Evolutionary conservation across 2,888 invertebrate species (phyloP).

Genomic region (Poecilobothrus nobilitatus): DNA sequence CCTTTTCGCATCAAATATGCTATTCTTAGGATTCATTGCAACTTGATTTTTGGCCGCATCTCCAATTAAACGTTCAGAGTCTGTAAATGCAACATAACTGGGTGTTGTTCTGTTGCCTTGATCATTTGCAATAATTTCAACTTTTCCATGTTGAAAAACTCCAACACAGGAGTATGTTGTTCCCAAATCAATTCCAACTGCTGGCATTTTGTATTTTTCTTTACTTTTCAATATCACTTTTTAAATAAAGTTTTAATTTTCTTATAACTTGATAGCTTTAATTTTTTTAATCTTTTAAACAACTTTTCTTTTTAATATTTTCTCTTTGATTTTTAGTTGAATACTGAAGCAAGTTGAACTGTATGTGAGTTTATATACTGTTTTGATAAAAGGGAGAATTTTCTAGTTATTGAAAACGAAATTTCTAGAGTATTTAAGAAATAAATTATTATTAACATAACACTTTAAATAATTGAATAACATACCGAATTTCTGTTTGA

Average conservation of each 20-base stretch:
- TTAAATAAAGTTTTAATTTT: no score
- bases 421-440: no score
- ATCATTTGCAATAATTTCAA: slow-evolving; percentile 75
- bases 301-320: not conserved
- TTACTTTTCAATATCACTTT: no score
- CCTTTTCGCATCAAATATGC: slow-evolving; percentile 84
- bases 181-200: slow-evolving; percentile 76
- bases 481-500: no score
- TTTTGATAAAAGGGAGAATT: slow-evolving; percentile 11
- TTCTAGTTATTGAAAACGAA: slow-evolving; percentile 13
- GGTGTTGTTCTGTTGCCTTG: slow-evolving; percentile 75
- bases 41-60: slow-evolving; percentile 73
- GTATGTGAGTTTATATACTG: slow-evolving; percentile 17
- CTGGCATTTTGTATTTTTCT: slow-evolving; percentile 46
- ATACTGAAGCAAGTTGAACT: slow-evolving; percentile 16
- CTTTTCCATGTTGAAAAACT: slow-evolving; percentile 72
- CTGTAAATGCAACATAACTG: slow-evolving; percentile 71
- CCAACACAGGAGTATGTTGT: slow-evolving; percentile 81
- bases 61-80: slow-evolving; percentile 65
- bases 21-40: slow-evolving; percentile 78
- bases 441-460: no score
- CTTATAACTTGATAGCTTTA: no score
- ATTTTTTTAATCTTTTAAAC: no score
- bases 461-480: no score
- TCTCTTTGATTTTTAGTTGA: slow-evolving; percentile 15